These are phyloP conservation scores for Pygmarrhopalites habei DNA, from an alignment of 1,140 invertebrate genomes.

Conservation along the genomic window DNA sequence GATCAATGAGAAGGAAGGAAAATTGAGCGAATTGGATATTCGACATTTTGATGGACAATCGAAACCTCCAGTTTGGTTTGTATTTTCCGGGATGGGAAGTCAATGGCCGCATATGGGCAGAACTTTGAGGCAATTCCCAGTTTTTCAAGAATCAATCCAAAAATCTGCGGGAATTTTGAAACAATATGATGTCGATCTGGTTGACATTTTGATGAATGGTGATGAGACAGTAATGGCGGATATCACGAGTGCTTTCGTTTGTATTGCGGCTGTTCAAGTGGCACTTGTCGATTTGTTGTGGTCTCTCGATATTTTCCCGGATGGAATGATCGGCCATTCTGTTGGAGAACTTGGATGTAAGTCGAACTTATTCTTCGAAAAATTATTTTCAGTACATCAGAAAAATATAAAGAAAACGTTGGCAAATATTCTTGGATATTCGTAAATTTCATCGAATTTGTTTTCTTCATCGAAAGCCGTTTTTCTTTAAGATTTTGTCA, in stretches of 20 bases:
- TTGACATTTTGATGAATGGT: conserved; percentile 67
- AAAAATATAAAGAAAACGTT: too few relatives aligned
- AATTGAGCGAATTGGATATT: not conserved
- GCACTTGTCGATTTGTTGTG: conserved; percentile 81
- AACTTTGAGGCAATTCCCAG: conserved; percentile 67
- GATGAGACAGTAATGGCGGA: conserved; percentile 68
- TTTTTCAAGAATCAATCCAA: conserved; percentile 67
- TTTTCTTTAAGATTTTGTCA: too few relatives aligned
- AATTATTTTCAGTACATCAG: too few relatives aligned
- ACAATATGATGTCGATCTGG: conserved; percentile 68
- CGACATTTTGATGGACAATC: conserved; percentile 37
- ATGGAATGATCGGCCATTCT: conserved; percentile 93
- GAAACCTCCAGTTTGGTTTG: conserved; percentile 77
- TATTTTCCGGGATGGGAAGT: conserved; percentile 58
- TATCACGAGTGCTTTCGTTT: conserved; percentile 78
- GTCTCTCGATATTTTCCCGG: conserved; percentile 67
- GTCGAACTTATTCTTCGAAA: too few relatives aligned
- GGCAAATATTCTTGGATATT: too few relatives aligned
- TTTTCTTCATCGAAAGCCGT: too few relatives aligned
- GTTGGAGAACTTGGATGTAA: conserved; percentile 89
- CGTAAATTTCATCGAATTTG: too few relatives aligned
- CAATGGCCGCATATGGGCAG: conserved; percentile 78
- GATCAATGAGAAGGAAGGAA: not conserved
- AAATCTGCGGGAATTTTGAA: conserved; percentile 65
- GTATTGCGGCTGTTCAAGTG: conserved; percentile 87